These are phyloP conservation scores for Poecilobothrus nobilitatus DNA, from an alignment of 2,888 invertebrate species.

Conservation along the genomic window DNA sequence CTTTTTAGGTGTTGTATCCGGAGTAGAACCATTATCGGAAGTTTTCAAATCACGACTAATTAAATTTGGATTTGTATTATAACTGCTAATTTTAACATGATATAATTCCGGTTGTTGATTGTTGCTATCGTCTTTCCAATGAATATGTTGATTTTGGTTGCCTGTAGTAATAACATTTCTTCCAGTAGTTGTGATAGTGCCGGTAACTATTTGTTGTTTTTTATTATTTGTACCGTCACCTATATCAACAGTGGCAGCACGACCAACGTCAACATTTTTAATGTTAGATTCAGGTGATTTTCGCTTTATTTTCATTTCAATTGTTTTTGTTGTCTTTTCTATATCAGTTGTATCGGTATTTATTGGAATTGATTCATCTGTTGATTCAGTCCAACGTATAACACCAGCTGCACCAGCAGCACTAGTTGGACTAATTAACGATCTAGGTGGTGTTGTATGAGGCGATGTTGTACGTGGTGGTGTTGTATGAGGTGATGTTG, in stretches of 20 bases:
- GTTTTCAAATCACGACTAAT: constrained; percentile 21
- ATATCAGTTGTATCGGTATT: constrained; percentile 23
- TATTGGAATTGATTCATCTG: constrained; percentile 19
- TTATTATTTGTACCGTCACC: constrained; percentile 27
- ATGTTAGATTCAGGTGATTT: background rate
- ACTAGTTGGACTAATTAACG: constrained; percentile 18
- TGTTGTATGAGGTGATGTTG: constrained; percentile 28
- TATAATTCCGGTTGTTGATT: constrained; percentile 14
- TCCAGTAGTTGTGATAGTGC: constrained; percentile 24
- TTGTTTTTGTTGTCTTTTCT: constrained; percentile 17
- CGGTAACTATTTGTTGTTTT: constrained; percentile 27
- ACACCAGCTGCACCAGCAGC: constrained; percentile 2
- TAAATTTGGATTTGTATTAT: constrained; percentile 18
- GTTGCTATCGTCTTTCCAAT: constrained; percentile 20
- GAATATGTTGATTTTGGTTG: constrained; percentile 22
- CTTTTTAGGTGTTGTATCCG: background rate
- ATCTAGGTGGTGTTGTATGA: constrained; percentile 31
- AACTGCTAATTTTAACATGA: constrained; percentile 14
- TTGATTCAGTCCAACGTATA: constrained; percentile 9
- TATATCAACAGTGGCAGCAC: constrained; percentile 31
- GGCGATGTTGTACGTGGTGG: constrained; percentile 28
- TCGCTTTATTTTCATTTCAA: constrained; percentile 22
- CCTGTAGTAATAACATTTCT: constrained; percentile 23
- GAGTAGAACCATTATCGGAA: constrained; percentile 12
- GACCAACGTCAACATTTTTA: constrained; percentile 16